Base-by-base conservation (phyloP, 2,113 vertebrate genomes). In the Dipodomys stephensi region DNA sequence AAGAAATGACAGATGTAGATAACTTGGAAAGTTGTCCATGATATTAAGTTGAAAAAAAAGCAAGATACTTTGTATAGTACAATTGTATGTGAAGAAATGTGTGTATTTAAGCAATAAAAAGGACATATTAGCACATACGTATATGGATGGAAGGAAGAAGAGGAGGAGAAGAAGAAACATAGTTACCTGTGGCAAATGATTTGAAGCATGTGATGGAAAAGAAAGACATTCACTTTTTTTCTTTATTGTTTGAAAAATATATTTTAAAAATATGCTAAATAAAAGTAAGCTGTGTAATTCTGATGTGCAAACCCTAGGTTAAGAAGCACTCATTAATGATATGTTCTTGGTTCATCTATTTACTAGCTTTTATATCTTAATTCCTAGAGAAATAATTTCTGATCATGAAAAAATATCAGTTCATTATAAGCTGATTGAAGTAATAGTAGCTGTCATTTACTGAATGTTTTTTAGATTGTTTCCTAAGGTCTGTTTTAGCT, bases 1-100 rank as follows among this genome's bases (percentile, higher is more conserved):
- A 96, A 92, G 68, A 90, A 90, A 65, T 88, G 46, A 94, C 35
- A 84, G 20, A 57, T 93, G 2, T 71, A 79, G 57, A 27, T 79
- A 6, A 72, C 53, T 93, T 90, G 6, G 32, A 78, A 94, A 80
- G 27, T 53, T 91, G 27, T 53, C 7, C 4, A 30, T 87, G 39
- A 76, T 92, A 35, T 23, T 79, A 90, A 65, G 5, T 86, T 39
- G 39, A 46, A 90, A 78, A 64, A 78, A 64, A 83, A 60, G 6
- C 10, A 77, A 96, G n/a, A 39, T 77, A 71, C 16, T 69, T 9
- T 78, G 12, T 64, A 44, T 93, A 35, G 53, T 88, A 88, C 32
- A 83, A 32, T 83, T 86, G 20, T 60, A 10, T 77, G 12, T 95
- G 8, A 81, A 92, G 80, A 87, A 19, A 1, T 74, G 18, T 39